Conservation (phyloP, 2,797 vertebrate species). For the Sebastes nivosus region DNA sequence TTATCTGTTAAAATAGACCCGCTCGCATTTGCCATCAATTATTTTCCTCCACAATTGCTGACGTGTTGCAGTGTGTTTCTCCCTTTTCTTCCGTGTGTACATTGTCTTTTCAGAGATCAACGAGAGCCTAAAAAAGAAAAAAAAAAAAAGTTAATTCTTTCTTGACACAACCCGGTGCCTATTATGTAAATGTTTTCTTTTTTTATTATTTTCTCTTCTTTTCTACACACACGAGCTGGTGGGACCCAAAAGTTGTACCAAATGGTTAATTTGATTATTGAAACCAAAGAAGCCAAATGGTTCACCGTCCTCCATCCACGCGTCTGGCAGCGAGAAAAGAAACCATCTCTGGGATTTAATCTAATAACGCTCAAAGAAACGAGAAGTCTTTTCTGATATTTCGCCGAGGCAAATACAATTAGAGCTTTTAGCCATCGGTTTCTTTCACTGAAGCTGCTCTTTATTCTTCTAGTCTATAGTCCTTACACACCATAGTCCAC, state of each 20-base stretch:
- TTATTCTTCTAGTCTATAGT: constrained; percentile 83
- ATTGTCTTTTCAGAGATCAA: constrained; percentile 82
- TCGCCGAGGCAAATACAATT: constrained; percentile 98
- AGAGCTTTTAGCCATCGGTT: constrained; percentile 88
- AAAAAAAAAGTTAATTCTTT: constrained; percentile 77
- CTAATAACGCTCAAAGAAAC: constrained; percentile 97
- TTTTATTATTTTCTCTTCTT: constrained; percentile 88
- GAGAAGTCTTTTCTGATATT: constrained; percentile 97
- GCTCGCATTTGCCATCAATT: constrained; percentile 65
- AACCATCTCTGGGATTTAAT: constrained; percentile 95
- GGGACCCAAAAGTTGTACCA: constrained; percentile 92
- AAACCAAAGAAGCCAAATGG: constrained; percentile 96
- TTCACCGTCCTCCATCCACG: constrained; percentile 96
- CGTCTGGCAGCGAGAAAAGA: constrained; percentile 92
- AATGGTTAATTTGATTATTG: constrained; percentile 99
- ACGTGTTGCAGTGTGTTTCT: constrained; percentile 78
- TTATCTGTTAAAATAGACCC: constrained; percentile 29
- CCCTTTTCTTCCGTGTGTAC: constrained; percentile 70
- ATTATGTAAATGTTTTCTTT: constrained; percentile 88
- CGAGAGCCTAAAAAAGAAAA: constrained; percentile 60
- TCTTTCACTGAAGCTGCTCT: constrained; percentile 86
- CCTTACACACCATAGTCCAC: constrained; percentile 73
- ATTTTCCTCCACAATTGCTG: constrained; percentile 60
- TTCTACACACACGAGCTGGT: constrained; percentile 94
- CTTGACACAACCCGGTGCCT: constrained; percentile 80